Evolutionary conservation across 2,888 invertebrate species (phyloP).

Genomic region (Polydrusus cervinus): DNA sequence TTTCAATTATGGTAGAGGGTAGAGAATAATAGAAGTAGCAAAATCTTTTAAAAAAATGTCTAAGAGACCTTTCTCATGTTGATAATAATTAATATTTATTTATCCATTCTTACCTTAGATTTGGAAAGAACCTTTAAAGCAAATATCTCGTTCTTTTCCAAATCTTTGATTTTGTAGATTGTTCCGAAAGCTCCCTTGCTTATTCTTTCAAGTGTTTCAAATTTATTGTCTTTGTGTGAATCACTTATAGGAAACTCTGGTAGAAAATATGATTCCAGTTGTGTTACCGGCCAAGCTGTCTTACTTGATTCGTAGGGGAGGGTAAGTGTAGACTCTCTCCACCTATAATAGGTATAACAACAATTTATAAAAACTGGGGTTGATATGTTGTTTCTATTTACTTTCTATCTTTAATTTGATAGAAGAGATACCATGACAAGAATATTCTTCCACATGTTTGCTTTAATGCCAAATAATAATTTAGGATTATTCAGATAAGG

Average conservation of each 20-base stretch:
- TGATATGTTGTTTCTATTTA: too few relatives aligned
- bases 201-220: conserved; percentile 81
- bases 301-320: conserved; percentile 76
- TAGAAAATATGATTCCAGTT: conserved; percentile 88
- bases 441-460: background rate
- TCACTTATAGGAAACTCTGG: conserved; percentile 89
- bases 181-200: conserved; percentile 94
- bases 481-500: conserved; percentile 20
- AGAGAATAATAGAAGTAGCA: too few relatives aligned
- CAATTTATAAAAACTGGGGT: background rate
- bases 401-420: background rate
- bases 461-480: conserved; percentile 11
- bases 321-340: conserved; percentile 79
- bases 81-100: too few relatives aligned
- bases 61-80: too few relatives aligned
- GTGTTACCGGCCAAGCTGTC: conserved; percentile 88
- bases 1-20: too few relatives aligned
- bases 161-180: conserved; percentile 86
- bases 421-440: background rate
- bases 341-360: conserved; percentile 71
- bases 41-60: too few relatives aligned
- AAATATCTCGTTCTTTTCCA: conserved; percentile 79
- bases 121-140: conserved; percentile 91
- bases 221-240: conserved; percentile 76
- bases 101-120: conserved; percentile 76